Conservation (phyloP, 1,140 invertebrate species). For the Acyrthosiphon pisum region DNA sequence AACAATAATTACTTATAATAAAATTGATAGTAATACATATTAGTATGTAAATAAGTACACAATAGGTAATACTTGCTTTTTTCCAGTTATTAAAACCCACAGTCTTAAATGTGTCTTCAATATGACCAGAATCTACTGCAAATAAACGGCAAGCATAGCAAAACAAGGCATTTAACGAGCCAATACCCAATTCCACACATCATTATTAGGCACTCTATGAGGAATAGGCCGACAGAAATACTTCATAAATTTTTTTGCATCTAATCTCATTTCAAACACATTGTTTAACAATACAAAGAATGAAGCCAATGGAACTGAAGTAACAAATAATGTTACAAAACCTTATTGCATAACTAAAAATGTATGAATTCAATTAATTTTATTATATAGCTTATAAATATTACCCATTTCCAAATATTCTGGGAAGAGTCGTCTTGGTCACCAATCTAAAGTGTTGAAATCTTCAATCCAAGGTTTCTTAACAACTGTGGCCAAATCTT, state of each 20-base stretch:
- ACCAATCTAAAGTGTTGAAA: conserved; percentile 88
- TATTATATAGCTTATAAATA: background rate
- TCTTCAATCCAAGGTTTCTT: conserved; percentile 86
- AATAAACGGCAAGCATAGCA: background rate
- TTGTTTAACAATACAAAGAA: conserved; percentile 89
- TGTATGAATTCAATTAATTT: background rate
- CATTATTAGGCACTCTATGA: conserved; percentile 84
- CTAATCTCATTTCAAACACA: conserved; percentile 86
- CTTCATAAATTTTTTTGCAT: conserved; percentile 85
- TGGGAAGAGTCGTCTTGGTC: conserved; percentile 88
- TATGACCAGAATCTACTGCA: background rate
- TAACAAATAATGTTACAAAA: conserved; percentile 89
- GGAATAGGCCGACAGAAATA: conserved; percentile 85
- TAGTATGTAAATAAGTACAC: no score
- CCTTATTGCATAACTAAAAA: conserved; percentile 85
- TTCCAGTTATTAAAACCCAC: background rate
- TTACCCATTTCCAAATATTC: conserved; percentile 98
- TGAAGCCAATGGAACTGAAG: conserved; percentile 87
- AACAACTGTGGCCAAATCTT: conserved; percentile 60
- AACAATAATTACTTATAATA: no score
- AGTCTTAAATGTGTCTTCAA: background rate
- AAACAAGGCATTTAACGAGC: background rate
- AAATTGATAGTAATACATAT: no score
- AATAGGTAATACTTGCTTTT: background rate
- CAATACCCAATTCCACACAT: conserved; percentile 92